Evolutionary conservation across 1,140 invertebrate species (phyloP), one percentile per base, ranked within the genome.

Genomic region (Glomeris maerens): DNA sequence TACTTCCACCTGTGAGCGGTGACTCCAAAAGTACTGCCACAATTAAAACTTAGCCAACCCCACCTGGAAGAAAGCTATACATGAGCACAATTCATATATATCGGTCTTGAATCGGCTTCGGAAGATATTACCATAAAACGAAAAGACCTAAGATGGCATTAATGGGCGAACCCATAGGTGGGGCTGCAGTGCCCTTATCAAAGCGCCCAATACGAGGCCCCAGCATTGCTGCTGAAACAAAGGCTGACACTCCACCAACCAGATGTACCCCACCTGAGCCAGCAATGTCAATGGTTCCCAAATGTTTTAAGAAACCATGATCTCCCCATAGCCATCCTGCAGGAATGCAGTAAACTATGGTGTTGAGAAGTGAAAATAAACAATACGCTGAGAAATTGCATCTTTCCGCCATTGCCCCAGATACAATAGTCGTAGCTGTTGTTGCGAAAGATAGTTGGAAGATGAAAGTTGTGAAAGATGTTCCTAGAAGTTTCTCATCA

Each of bases 21-120:
- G 22, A 83, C 72, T 64, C 80, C 69, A 55, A 72, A 73, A 22
- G 71, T 71, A 29, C 71, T 71, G 51, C 88, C 88, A 45, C 86
- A 90, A 66, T 94, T 94, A 60, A 93, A 94, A 2, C 86, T 88
- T 36, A 92, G 66, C 88, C 89, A 93, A 0, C 87, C 88, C 84
- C 87, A 93, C 57, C 57, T 60, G 27, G 14, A 48, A n/a, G n/a
- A n/a, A n/a, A n/a, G n/a, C n/a, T n/a, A n/a, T n/a, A n/a, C n/a
- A n/a, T n/a, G n/a, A n/a, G n/a, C n/a, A n/a, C n/a, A n/a, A n/a
- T n/a, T n/a, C n/a, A n/a, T n/a, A n/a, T n/a, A n/a, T n/a, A n/a
- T n/a, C n/a, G n/a, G n/a, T n/a, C n/a, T n/a, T n/a, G n/a, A n/a
- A n/a, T n/a, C n/a, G n/a, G n/a, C n/a, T n/a, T n/a, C n/a, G n/a